Percentiles rank a stretch among this genome's conserved stretches.
Evolutionary conservation across 1,140 invertebrate species (phyloP).

Genomic region (Calycopis cecrops): DNA sequence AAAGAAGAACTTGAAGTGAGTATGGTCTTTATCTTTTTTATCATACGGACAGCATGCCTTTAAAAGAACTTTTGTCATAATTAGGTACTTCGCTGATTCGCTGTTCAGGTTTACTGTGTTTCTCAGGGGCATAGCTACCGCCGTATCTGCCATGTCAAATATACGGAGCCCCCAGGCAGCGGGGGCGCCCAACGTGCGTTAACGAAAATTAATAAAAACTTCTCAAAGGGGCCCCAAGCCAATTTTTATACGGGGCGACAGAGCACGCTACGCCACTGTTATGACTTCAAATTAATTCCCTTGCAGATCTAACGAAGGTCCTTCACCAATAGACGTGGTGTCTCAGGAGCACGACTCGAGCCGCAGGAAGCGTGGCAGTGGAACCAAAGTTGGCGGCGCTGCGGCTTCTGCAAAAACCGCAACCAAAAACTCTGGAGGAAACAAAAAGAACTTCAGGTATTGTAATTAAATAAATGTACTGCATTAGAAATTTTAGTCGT

Average conservation of each 20-base stretch:
- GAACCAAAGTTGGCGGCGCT: conserved; percentile 60
- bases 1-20: conserved; percentile 67
- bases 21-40: neutral
- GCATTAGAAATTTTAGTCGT: neutral
- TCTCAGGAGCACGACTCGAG: conserved; percentile 50
- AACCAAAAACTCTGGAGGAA: conserved; percentile 60
- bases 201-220: no score
- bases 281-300: neutral
- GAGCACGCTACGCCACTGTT: no score
- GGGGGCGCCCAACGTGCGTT: no score
- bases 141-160: no score
- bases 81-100: no score
- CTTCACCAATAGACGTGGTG: conserved; percentile 48
- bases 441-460: conserved; percentile 67
- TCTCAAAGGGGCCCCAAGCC: no score
- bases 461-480: neutral
- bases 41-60: no score
- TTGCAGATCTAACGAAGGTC: conserved; percentile 33
- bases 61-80: no score
- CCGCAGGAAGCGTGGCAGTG: conserved; percentile 61
- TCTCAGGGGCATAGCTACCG: no score
- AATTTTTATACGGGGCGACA: no score
- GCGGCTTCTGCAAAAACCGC: conserved; percentile 61
- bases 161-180: no score
- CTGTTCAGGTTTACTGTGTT: no score